Evolutionary conservation across 2,797 vertebrate species (phyloP).

Genomic region (Anisognathus igniventris): DNA sequence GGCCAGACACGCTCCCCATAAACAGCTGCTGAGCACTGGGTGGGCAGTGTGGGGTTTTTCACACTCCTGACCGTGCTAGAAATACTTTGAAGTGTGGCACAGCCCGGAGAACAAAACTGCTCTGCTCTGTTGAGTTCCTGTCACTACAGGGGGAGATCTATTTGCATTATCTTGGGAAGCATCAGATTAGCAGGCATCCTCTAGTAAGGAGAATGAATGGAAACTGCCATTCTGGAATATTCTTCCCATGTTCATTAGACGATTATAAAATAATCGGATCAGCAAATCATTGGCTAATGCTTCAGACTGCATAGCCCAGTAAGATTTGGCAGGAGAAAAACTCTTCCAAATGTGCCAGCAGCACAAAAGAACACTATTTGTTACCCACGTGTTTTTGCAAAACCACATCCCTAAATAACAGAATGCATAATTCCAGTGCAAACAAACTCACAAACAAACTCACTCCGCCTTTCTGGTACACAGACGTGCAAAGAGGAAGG

Average conservation of each 20-base stretch:
- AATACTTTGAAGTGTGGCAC: neutral
- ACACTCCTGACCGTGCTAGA: neutral
- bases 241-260: neutral
- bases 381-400: neutral
- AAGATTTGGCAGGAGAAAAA: neutral
- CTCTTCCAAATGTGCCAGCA: slow-evolving; percentile 4
- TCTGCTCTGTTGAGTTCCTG: neutral
- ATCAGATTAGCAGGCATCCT: neutral
- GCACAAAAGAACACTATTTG: neutral
- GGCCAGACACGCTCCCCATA: neutral
- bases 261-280: slow-evolving; percentile 9
- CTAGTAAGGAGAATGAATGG: neutral
- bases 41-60: neutral
- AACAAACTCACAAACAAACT: neutral
- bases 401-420: neutral
- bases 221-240: slow-evolving; percentile 6
- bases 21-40: neutral
- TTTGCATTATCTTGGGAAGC: neutral
- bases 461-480: neutral
- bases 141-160: neutral
- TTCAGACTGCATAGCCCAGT: neutral
- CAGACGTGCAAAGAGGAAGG: neutral
- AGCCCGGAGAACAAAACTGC: neutral
- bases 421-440: neutral
- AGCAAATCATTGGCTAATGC: slow-evolving; percentile 11